Percentiles rank a stretch among this genome's conserved stretches.
Evolutionary conservation across 2,113 vertebrate genomes (phyloP).

Genomic region (Callithrix jacchus): DNA sequence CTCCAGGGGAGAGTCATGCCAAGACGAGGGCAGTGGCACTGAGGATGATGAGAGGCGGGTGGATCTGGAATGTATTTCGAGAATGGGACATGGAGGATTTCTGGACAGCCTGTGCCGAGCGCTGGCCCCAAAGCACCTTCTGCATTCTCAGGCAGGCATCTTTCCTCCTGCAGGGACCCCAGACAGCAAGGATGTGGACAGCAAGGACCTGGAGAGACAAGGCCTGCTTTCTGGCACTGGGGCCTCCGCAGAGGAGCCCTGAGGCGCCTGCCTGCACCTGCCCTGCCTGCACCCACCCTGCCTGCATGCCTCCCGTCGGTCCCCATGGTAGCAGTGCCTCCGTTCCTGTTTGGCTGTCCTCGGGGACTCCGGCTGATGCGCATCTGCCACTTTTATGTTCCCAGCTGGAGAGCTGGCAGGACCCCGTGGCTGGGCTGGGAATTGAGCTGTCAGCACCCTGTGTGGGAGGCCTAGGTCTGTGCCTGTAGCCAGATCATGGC

Average conservation of each 20-base stretch:
- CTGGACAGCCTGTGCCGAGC: not conserved
- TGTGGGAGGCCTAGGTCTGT: not conserved
- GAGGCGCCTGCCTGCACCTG: not conserved
- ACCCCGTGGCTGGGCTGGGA: not conserved
- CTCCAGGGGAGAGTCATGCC: not conserved
- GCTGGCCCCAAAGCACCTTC: not conserved
- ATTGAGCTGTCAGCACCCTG: constrained; percentile 55
- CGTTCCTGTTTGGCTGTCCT: constrained; percentile 22
- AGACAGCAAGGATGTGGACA: not conserved
- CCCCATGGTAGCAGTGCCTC: not conserved
- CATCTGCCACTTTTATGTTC: constrained; percentile 8
- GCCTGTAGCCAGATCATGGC: not conserved
- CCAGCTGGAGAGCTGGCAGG: constrained; percentile 34
- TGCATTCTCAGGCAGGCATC: not conserved
- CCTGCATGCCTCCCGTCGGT: rapidly evolving
- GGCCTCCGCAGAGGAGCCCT: not conserved
- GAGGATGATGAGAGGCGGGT: not conserved
- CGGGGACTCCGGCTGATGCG: not conserved
- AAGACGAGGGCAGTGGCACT: not conserved
- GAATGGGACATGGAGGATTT: not conserved
- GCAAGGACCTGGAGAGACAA: not conserved
- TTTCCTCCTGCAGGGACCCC: constrained; percentile 12
- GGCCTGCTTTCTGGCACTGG: not conserved
- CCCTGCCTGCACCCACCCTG: too few species aligned
- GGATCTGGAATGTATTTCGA: not conserved